phyloP scores from a whole-genome alignment of 2,888 invertebrate genomes.

The Junonia oenone region DNA sequence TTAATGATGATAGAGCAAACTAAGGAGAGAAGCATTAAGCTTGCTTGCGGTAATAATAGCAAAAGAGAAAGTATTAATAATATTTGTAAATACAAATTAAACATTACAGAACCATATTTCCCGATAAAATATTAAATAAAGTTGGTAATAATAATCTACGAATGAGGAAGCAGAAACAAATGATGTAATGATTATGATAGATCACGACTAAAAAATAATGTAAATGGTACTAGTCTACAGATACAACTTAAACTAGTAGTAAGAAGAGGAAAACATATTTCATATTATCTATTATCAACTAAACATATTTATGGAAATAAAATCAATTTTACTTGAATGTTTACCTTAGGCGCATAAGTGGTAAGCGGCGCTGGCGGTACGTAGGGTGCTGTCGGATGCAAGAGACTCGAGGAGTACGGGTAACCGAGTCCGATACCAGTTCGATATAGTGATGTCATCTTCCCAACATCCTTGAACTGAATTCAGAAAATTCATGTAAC shows the following conservation, averaged over 20 bases:
- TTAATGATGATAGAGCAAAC: conserved; percentile 71
- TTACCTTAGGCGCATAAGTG: conserved; percentile 93
- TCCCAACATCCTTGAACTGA: conserved; percentile 93
- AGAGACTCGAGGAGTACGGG: conserved; percentile 85
- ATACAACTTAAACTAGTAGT: neutral
- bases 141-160: neutral
- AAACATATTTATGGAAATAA: no score
- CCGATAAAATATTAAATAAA: conserved; percentile 7
- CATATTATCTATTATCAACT: no score
- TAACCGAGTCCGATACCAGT: conserved; percentile 88
- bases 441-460: conserved; percentile 90
- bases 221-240: neutral
- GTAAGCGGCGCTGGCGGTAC: conserved; percentile 92
- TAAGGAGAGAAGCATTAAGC: conserved; percentile 54
- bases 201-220: neutral
- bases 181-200: conserved; percentile 1
- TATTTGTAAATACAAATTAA: neutral
- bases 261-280: no score
- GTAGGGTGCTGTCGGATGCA: conserved; percentile 92
- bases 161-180: conserved; percentile 6
- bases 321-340: neutral
- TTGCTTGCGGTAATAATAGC: conserved; percentile 26
- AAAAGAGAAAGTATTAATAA: conserved; percentile 9
- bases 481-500: conserved; percentile 26
- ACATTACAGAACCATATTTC: conserved; percentile 19